Evolutionary conservation across 2,888 invertebrate genomes (phyloP).

Genomic region (Agrilus mali): DNA sequence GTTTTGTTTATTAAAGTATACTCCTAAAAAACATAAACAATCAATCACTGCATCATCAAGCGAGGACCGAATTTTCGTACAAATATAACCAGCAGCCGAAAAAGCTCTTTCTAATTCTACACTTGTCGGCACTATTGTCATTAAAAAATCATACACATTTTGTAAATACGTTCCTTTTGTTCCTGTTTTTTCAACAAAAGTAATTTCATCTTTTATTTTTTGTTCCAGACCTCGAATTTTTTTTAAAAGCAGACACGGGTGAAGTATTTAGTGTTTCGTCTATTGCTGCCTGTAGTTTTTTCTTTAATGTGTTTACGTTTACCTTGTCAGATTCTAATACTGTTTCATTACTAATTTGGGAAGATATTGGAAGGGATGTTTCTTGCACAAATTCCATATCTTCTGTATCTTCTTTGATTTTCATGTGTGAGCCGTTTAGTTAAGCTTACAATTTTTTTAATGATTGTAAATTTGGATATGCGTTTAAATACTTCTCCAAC

Average conservation of each 20-base stretch:
- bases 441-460: conserved; percentile 5
- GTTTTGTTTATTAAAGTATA: conserved; percentile 8
- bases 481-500: conserved; percentile 1
- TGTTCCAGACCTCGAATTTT: conserved; percentile 8
- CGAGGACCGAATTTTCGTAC: conserved; percentile 9
- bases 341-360: conserved; percentile 3
- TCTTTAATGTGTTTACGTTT: conserved; percentile 1
- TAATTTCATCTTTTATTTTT: conserved; percentile 9
- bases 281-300: conserved; percentile 8
- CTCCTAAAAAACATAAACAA: conserved; percentile 7
- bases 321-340: conserved; percentile 1
- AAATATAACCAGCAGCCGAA: conserved; percentile 8
- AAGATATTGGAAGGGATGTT: conserved; percentile 5
- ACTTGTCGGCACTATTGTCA: conserved; percentile 6
- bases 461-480: conserved; percentile 2
- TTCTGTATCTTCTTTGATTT: conserved; percentile 3
- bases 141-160: conserved; percentile 8
- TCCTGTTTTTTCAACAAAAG: conserved; percentile 9
- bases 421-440: conserved; percentile 2
- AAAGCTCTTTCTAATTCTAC: conserved; percentile 7
- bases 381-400: conserved; percentile 5
- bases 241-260: conserved; percentile 8
- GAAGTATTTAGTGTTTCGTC: conserved; percentile 5
- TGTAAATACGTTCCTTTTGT: conserved; percentile 6
- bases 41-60: conserved; percentile 8